A percentile compares a stretch with the other conserved stretches of the same genome.
Conservation (phyloP, 1,140 invertebrate genomes). For the Saccostrea glomerata region DNA sequence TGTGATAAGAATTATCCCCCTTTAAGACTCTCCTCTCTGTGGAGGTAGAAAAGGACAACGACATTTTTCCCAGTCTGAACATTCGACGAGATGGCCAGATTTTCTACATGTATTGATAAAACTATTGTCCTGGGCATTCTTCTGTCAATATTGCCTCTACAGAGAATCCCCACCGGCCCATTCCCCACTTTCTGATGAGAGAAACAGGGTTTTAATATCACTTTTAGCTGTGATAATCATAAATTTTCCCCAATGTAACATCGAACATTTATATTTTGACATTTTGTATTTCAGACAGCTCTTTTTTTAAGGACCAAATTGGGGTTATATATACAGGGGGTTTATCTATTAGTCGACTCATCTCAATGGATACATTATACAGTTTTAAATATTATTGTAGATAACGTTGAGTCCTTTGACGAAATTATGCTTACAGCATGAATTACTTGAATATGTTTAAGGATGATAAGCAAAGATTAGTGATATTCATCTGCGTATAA, state of each 20-base stretch:
- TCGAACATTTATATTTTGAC: conserved; percentile 41
- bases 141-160: conserved; percentile 57
- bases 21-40: neutral
- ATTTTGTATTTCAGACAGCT: conserved; percentile 1
- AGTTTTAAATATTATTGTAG: conserved; percentile 9
- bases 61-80: neutral
- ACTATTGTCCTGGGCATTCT: conserved; percentile 56
- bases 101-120: conserved; percentile 55
- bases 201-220: conserved; percentile 57
- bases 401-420: conserved; percentile 5
- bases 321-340: neutral
- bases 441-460: conserved; percentile 24
- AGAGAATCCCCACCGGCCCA: conserved; percentile 40
- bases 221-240: conserved; percentile 51
- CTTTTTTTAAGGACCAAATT: neutral
- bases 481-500: conserved; percentile 34
- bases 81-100: conserved; percentile 47
- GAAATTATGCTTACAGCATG: conserved; percentile 31
- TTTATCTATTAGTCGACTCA: conserved; percentile 16
- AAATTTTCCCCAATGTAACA: conserved; percentile 50
- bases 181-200: conserved; percentile 52
- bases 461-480: conserved; percentile 26
- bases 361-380: conserved; percentile 28
- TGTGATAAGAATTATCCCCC: neutral
- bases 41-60: neutral